Conservation (phyloP, 2,113 vertebrate genomes). For the Suricata suricatta region DNA sequence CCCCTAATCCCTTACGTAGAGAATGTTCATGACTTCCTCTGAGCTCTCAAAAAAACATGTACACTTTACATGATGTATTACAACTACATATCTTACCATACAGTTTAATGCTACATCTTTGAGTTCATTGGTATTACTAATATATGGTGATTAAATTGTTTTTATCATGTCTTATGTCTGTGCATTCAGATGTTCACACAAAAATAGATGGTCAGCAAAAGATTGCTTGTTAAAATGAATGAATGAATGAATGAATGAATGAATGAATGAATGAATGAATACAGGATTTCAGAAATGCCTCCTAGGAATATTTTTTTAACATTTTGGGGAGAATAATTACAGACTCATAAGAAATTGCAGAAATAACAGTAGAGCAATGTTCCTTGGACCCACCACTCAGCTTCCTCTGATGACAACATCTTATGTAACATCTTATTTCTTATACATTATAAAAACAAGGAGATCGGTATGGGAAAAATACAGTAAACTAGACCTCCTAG, state of each 20-base stretch:
- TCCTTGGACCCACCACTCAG: neutral
- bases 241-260: neutral
- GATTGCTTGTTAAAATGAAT: neutral
- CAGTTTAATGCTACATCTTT: neutral
- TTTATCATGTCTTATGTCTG: neutral
- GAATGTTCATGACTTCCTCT: neutral
- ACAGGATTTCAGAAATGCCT: neutral
- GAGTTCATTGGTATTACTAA: neutral
- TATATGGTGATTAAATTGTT: neutral
- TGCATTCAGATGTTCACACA: neutral
- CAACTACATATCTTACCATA: neutral
- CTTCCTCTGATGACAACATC: neutral
- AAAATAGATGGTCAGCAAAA: neutral
- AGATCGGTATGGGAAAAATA: neutral
- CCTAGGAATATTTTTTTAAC: neutral
- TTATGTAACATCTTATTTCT: neutral
- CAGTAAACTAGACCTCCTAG: neutral
- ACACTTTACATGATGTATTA: accelerated
- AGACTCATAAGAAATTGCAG: neutral
- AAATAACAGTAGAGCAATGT: neutral
- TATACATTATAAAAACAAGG: neutral
- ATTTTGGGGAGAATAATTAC: neutral
- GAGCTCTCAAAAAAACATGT: neutral
- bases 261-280: neutral
- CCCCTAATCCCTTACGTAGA: neutral